Evolutionary conservation across 2,113 vertebrate genomes (phyloP).

Genomic region (Apteryx mantelli): DNA sequence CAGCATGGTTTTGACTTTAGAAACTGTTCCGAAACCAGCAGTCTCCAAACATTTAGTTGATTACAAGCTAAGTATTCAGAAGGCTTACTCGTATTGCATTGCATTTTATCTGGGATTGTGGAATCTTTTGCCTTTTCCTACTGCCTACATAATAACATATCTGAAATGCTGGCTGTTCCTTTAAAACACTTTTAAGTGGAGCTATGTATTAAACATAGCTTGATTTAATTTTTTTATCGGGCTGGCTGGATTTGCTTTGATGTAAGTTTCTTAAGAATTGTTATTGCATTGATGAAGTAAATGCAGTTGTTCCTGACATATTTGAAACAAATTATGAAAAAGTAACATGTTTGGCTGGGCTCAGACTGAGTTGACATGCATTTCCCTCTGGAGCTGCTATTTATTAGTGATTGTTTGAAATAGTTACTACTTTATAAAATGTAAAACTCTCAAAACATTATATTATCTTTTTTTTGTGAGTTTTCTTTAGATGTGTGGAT

Average conservation of each 20-base stretch:
- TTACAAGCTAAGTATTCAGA: neutral
- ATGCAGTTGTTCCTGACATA: neutral
- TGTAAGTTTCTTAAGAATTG: neutral
- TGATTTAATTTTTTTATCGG: neutral
- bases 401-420: neutral
- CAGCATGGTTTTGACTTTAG: slow-evolving; percentile 13
- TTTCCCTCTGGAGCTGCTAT: neutral
- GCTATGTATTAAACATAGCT: neutral
- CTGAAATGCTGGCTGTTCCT: neutral
- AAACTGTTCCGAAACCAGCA: slow-evolving; percentile 22
- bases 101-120: neutral
- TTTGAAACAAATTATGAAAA: neutral
- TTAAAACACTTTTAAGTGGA: neutral
- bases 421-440: neutral
- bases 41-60: neutral
- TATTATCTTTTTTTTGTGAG: neutral
- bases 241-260: neutral
- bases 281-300: neutral
- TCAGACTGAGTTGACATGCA: neutral
- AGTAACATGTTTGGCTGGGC: neutral
- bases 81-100: neutral
- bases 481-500: neutral
- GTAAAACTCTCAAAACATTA: neutral
- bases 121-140: neutral
- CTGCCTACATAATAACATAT: neutral